Conservation (phyloP, 2,888 invertebrate genomes). For the Eupsilia transversa region DNA sequence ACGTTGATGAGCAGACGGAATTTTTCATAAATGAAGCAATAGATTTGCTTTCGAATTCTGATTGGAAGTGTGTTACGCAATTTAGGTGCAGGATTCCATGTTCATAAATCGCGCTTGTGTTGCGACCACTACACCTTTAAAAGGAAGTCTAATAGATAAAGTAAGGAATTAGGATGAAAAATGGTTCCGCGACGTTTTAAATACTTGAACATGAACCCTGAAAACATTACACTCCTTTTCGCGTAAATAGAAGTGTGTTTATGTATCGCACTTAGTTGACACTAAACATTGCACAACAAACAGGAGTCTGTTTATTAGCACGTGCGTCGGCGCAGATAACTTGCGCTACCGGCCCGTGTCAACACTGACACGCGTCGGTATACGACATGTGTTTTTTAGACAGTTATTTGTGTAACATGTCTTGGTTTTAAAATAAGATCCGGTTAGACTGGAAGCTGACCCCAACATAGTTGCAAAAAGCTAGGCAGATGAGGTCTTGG, state of each 20-base stretch:
- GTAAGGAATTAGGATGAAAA: background rate
- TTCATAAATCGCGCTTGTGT: background rate
- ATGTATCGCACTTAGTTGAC: background rate
- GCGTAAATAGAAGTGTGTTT: too few relatives aligned
- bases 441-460: background rate
- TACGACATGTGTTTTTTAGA: slow-evolving; percentile 21
- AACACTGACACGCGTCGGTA: slow-evolving; percentile 2
- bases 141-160: background rate
- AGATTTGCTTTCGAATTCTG: background rate
- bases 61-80: too few relatives aligned
- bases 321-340: slow-evolving; percentile 36
- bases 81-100: background rate
- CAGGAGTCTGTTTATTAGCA: slow-evolving; percentile 32
- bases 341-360: slow-evolving; percentile 26
- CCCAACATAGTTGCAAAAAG: background rate
- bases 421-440: background rate
- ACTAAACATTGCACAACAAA: slow-evolving; percentile 26
- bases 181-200: background rate
- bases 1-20: background rate
- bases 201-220: too few relatives aligned
- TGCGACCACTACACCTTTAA: background rate
- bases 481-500: background rate
- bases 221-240: too few relatives aligned
- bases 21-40: background rate
- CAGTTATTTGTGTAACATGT: background rate